These are phyloP conservation scores for Thryonomys swinderianus DNA, from an alignment of 2,113 vertebrate species.

Conservation along the genomic window DNA sequence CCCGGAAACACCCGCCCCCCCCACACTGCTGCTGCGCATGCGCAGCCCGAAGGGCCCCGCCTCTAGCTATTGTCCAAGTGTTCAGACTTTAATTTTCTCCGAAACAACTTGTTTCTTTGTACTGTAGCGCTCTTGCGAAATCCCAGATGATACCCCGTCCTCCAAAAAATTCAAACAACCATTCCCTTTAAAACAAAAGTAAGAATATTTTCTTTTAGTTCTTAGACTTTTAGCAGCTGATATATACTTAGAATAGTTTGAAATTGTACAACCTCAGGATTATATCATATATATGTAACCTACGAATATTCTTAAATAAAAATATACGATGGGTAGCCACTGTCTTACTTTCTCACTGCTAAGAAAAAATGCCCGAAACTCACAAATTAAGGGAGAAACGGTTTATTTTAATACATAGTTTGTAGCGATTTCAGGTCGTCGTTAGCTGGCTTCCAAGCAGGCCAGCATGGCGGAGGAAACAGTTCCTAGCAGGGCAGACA, in stretches of 20 bases:
- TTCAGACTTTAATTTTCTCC: slow-evolving; percentile 1
- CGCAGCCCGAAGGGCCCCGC: too few relatives aligned
- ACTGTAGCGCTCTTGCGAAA: neutral
- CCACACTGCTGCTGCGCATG: slow-evolving; percentile 18
- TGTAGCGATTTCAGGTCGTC: neutral
- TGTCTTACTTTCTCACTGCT: neutral
- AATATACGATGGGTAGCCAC: neutral
- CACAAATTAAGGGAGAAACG: neutral
- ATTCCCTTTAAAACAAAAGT: slow-evolving; percentile 16
- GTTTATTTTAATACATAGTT: neutral
- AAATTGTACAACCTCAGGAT: too few relatives aligned
- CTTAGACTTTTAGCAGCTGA: neutral
- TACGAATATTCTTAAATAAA: neutral
- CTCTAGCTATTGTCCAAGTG: neutral
- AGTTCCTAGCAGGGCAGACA: too few relatives aligned
- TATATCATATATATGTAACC: too few relatives aligned
- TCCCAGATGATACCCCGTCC: neutral
- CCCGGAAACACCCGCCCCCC: neutral
- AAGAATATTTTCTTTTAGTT: slow-evolving; percentile 1
- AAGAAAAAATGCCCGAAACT: neutral
- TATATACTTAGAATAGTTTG: neutral
- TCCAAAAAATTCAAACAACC: neutral
- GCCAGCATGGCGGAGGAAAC: too few relatives aligned
- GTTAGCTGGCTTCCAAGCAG: too few relatives aligned
- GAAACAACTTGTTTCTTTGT: neutral